A percentile compares a stretch with the other conserved stretches of the same genome.
Conservation (phyloP, 2,113 vertebrate genomes). For the Xenopus laevis region DNA sequence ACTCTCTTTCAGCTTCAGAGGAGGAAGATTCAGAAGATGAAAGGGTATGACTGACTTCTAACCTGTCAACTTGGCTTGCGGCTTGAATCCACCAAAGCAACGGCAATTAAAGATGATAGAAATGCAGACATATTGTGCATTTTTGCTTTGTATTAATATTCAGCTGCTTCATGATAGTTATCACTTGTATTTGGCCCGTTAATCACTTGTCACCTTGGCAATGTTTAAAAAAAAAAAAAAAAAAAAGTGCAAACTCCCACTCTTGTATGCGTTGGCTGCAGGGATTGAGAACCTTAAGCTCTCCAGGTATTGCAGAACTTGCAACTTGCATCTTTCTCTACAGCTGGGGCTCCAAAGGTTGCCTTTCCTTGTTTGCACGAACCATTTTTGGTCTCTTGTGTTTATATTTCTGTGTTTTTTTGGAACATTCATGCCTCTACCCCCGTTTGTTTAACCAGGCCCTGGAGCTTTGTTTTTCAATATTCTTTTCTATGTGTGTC, state of each 20-base stretch:
- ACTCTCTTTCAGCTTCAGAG: conserved; percentile 74
- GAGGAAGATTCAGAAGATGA: conserved; percentile 78
- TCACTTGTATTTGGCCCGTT: conserved; percentile 20
- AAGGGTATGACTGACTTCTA: conserved; percentile 57
- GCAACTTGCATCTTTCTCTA: too few relatives aligned
- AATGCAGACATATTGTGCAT: conserved; percentile 42
- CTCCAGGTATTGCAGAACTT: too few relatives aligned
- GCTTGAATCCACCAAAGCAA: conserved; percentile 53
- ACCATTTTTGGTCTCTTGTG: neutral
- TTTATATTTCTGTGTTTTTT: neutral
- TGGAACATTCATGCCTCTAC: too few relatives aligned
- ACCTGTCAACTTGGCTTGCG: conserved; percentile 55
- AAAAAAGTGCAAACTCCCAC: neutral
- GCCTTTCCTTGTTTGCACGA: too few relatives aligned
- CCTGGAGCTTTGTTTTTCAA: neutral
- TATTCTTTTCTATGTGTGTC: conserved; percentile 50
- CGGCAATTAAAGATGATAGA: conserved; percentile 59
- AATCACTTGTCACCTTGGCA: conserved; percentile 30
- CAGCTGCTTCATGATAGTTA: conserved; percentile 40
- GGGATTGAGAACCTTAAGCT: too few relatives aligned
- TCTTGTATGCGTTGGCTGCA: too few relatives aligned
- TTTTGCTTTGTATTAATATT: conserved; percentile 53
- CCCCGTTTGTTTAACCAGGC: neutral
- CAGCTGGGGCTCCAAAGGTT: too few relatives aligned
- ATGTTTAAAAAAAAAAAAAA: conserved; percentile 1